Evolutionary conservation across 2,888 invertebrate species (phyloP).

Genomic region (Drosophila aldrichi): DNA sequence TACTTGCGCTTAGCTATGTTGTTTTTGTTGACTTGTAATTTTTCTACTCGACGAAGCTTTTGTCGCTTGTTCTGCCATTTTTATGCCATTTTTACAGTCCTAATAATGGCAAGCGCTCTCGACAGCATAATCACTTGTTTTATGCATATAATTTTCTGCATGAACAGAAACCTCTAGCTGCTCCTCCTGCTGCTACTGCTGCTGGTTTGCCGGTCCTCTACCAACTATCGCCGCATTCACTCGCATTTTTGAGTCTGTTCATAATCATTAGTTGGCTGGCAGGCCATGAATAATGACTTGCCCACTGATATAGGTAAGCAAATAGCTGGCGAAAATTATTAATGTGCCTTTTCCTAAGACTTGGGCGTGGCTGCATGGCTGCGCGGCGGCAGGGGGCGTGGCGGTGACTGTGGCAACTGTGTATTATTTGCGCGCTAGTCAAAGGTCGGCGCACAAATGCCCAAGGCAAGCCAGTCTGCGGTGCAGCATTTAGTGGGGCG

Average conservation of each 20-base stretch:
- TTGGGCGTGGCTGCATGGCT: background rate
- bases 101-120: slow-evolving; percentile 66
- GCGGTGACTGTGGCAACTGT: slow-evolving; percentile 5
- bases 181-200: slow-evolving; percentile 6
- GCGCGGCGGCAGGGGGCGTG: background rate
- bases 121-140: slow-evolving; percentile 78
- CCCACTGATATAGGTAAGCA: slow-evolving; percentile 71
- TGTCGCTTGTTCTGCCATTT: slow-evolving; percentile 49
- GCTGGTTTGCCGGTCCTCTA: background rate
- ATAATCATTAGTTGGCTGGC: slow-evolving; percentile 73
- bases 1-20: background rate
- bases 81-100: slow-evolving; percentile 60
- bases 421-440: slow-evolving; percentile 12
- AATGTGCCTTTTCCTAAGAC: slow-evolving; percentile 39
- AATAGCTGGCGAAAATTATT: slow-evolving; percentile 70
- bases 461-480: background rate
- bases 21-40: slow-evolving; percentile 44
- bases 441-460: slow-evolving; percentile 33
- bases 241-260: slow-evolving; percentile 42
- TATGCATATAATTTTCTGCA: slow-evolving; percentile 81
- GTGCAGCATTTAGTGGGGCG: slow-evolving; percentile 20
- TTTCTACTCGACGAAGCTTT: slow-evolving; percentile 41
- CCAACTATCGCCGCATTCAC: slow-evolving; percentile 10
- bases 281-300: slow-evolving; percentile 75
- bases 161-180: slow-evolving; percentile 60